Evolutionary conservation across 2,113 vertebrate species (phyloP), one percentile per base, ranked within the genome.

Genomic region (Edolisoma coerulescens): DNA sequence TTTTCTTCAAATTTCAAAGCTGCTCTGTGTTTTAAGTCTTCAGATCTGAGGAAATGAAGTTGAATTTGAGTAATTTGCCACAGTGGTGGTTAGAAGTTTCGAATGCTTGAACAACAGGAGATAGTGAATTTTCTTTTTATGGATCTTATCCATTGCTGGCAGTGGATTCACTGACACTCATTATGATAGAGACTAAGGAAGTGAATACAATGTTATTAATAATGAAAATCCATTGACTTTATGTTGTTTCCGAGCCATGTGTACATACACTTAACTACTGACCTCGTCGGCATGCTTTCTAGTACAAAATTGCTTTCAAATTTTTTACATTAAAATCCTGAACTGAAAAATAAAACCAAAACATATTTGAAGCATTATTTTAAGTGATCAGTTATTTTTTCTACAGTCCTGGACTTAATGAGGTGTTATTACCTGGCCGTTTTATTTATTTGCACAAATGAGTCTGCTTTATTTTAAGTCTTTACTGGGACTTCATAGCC

Each of bases 381-480:
- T 80, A 87, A 87, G 8, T 32, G 5, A 85, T 76, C 12, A 59
- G 15, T 90, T 94, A 41, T 73, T 86, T 96, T 88, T 71, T 83
- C 7, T 52, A 23, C 35, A 67, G 15, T 84, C 33, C 52, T 85
- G 42, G 39, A 70, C 11, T 57, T 90, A 35, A 28, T 92, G 67
- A 74, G 42, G 37, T 89, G 37, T 84, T 88, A 35, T 26, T 90
- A 69, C 33, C 35, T 65, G 44, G 67, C 42, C 21, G 7, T 86
- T 76, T 88, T 90, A 88, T 93, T 94, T 96, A 91, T 97, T 96
- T 93, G 85, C 60, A 90, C 68, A 70, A 52, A 5, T 77, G 39
- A 87, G 37, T 87, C 59, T 86, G 28, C 45, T 95, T 92, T 83
- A 19, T 63, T 45, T 90, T 83, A 91, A 76, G 42, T 83, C 59